Conservation (phyloP, 2,797 vertebrate genomes). For the Manis pentadactyla region DNA sequence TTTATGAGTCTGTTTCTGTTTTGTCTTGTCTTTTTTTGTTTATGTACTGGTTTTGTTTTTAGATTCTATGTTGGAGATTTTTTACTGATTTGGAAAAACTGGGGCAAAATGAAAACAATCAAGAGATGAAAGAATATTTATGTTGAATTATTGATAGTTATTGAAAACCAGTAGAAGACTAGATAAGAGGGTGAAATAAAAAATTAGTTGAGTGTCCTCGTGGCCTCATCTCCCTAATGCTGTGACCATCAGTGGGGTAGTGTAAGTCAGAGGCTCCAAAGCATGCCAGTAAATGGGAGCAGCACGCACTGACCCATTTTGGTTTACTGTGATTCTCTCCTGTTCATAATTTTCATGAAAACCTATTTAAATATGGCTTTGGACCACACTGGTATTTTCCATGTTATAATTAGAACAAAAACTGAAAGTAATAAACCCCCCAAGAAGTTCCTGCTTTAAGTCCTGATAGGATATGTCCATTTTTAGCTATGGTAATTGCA, state of each 20-base stretch:
- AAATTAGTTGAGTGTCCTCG: not conserved
- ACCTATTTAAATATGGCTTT: not conserved
- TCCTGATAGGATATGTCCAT: not conserved
- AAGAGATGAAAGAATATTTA: not conserved
- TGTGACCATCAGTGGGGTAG: not conserved
- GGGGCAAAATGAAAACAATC: not conserved
- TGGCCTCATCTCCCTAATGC: not conserved
- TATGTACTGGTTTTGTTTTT: not conserved
- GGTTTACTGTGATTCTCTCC: slow-evolving; percentile 18
- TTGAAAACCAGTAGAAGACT: not conserved
- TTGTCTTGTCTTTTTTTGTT: not conserved
- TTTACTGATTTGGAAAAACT: not conserved
- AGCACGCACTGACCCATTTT: not conserved
- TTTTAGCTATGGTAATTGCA: not conserved
- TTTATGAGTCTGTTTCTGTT: not conserved
- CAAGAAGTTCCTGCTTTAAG: not conserved
- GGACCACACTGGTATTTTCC: not conserved
- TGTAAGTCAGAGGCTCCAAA: not conserved
- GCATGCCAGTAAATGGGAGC: not conserved
- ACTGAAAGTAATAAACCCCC: not conserved
- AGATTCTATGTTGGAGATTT: not conserved
- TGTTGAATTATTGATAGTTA: not conserved
- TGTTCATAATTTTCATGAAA: not conserved
- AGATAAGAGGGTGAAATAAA: not conserved
- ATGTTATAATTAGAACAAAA: slow-evolving; percentile 6